A percentile compares a stretch with the other conserved stretches of the same genome.
Conservation (phyloP, 2,797 vertebrate species). For the Sorex maritimensis region DNA sequence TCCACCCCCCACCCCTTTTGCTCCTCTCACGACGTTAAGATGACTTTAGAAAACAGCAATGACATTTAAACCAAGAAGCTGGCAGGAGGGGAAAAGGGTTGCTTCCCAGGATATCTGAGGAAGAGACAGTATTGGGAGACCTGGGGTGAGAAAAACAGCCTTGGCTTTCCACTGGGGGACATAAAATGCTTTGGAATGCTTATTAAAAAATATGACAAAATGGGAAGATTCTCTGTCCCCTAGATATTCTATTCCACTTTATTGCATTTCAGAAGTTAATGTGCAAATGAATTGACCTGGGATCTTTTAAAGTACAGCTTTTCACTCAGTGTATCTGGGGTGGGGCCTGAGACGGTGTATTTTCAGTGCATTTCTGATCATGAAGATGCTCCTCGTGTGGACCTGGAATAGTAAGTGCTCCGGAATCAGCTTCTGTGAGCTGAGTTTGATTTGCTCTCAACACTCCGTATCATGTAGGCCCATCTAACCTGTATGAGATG, state of each 20-base stretch:
- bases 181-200: slow-evolving; percentile 55
- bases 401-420: neutral
- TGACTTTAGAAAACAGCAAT: slow-evolving; percentile 55
- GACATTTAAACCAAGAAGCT: slow-evolving; percentile 57
- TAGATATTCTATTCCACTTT: slow-evolving; percentile 37
- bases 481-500: neutral
- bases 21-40: slow-evolving; percentile 18
- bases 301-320: slow-evolving; percentile 17
- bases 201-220: slow-evolving; percentile 25
- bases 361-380: neutral
- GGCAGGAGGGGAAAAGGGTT: slow-evolving; percentile 57
- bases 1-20: neutral
- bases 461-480: neutral
- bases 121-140: slow-evolving; percentile 37
- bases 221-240: neutral
- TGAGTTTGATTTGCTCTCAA: neutral
- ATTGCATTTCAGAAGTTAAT: slow-evolving; percentile 60
- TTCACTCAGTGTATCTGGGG: neutral
- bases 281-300: neutral
- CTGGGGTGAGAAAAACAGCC: slow-evolving; percentile 53
- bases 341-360: neutral
- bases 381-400: neutral
- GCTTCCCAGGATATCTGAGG: slow-evolving; percentile 59
- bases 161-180: neutral
- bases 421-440: neutral